These are phyloP conservation scores for Xiphorhynchus elegans DNA, from an alignment of 2,113 vertebrate species.

Conservation along the genomic window DNA sequence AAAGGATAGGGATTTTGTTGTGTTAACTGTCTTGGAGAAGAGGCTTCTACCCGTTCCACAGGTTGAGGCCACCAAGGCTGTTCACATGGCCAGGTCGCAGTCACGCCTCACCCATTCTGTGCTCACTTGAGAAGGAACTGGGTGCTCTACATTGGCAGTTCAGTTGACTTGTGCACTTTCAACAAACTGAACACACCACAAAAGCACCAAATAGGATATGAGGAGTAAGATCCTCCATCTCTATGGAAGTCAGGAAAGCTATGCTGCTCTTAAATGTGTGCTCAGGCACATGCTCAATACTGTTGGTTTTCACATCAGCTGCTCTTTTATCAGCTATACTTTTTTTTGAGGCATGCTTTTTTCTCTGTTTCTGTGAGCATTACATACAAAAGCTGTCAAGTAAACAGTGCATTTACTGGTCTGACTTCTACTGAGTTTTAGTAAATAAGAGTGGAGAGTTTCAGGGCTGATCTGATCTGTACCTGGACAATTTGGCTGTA, in stretches of 20 bases:
- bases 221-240: background rate
- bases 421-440: background rate
- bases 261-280: background rate
- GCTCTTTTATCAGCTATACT: background rate
- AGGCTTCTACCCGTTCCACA: background rate
- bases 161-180: background rate
- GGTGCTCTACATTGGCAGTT: background rate
- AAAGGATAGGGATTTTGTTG: background rate
- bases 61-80: background rate
- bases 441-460: background rate
- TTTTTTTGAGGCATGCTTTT: background rate
- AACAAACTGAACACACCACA: background rate
- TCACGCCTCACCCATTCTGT: background rate
- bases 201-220: background rate
- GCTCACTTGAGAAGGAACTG: background rate
- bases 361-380: background rate
- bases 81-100: accelerated
- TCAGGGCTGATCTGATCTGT: background rate
- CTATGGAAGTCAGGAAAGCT: background rate
- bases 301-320: background rate
- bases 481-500: background rate
- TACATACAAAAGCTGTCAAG: background rate
- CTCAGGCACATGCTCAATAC: background rate
- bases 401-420: background rate
- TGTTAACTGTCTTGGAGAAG: background rate